Percentiles rank a stretch among this genome's conserved stretches.
Conservation (phyloP, 2,113 vertebrate species). For the Rhea pennata region DNA sequence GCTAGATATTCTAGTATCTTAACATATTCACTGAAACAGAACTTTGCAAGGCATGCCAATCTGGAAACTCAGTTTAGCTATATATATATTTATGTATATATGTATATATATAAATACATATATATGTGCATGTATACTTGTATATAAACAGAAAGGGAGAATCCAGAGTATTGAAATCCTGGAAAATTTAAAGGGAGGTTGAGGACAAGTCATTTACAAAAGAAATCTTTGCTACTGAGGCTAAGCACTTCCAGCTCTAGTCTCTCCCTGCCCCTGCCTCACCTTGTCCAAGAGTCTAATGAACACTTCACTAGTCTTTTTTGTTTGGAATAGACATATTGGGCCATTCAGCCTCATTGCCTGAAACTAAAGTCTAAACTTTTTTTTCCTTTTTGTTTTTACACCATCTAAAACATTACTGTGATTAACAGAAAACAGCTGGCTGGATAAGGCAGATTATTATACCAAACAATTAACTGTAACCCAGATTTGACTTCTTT, state of each 20-base stretch:
- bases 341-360: background rate
- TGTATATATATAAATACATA: background rate
- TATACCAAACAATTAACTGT: background rate
- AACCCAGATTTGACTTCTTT: slow-evolving; percentile 5
- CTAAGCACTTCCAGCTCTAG: background rate
- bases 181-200: background rate
- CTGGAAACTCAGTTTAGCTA: background rate
- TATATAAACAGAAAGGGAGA: background rate
- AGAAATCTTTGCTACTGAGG: background rate
- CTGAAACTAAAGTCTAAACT: background rate
- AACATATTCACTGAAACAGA: background rate
- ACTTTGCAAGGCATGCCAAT: background rate
- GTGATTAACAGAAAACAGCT: background rate
- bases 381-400: background rate
- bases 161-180: background rate
- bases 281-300: background rate
- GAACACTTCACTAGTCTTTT: background rate
- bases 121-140: background rate
- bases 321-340: background rate
- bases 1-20: background rate
- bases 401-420: background rate
- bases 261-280: background rate
- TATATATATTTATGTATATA: background rate
- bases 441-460: background rate
- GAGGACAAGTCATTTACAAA: background rate